Evolutionary conservation across 2,888 invertebrate species (phyloP), one percentile per base, ranked within the genome.

Genomic region (Metalampra italica): DNA sequence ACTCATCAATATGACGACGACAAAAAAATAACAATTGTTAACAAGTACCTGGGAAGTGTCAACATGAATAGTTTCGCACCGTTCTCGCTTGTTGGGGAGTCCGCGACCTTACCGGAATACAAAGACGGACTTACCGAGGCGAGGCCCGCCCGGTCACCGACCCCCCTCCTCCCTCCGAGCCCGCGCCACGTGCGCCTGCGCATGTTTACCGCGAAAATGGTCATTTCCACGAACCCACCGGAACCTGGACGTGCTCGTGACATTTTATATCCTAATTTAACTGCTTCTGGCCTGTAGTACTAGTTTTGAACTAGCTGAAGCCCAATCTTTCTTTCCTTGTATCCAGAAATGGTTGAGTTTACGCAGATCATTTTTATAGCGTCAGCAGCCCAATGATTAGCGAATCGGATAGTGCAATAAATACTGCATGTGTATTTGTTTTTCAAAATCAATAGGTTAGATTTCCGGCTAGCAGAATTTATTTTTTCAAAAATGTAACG

Each of bases 191-290:
- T 75, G 78, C 72, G 72, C 52, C 50, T 38, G 56, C 60, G 67
- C 68, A 73, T 75, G 76, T 65, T 58, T 78, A 75, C 74, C 68
- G 80, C 78, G 79, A 84, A 87, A 84, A 84, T 82, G 73, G 74
- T 51, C 76, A 81, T 86, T 87, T 84, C 87, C 77, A 78, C 68
- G 85, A 87, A 86, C 59, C 56, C 60, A 73, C 83, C 82, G 83
- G 83, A 84, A 80, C 78, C 75, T 60, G 61, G 62, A 65, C 66
- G 57, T 58, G 57, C 59, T 57, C 53, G 40, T 65, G 52, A 62
- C 66, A 70, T 68, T 60, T 61, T 56, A 49, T 56, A 61, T 56
- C 43, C 44, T 43, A 49, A 43, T 54, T 51, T n/a, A n/a, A n/a
- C n/a, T n/a, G n/a, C 22, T 2, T 22, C 22, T 22, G 22, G 22